Conservation (phyloP, 2,797 vertebrate genomes). For the Echiichthys vipera region DNA sequence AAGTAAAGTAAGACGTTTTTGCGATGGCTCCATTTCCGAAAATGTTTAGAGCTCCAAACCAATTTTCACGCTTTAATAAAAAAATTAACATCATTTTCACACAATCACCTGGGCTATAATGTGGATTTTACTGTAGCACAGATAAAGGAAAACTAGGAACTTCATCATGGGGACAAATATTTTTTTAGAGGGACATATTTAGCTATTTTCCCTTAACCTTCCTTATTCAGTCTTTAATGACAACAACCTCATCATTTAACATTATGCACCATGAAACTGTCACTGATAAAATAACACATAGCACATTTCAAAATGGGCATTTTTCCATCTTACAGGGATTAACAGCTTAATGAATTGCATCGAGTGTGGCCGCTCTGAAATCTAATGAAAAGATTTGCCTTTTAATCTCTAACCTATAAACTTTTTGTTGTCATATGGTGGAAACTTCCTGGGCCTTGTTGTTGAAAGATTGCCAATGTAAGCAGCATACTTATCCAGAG, state of each 20-base stretch:
- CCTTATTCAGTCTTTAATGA: conserved; percentile 1
- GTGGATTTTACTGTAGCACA: too few species aligned
- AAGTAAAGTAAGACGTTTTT: too few species aligned
- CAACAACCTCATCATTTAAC: not conserved
- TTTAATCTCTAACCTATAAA: conserved; percentile 32
- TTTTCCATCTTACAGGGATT: not conserved
- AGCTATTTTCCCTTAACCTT: not conserved
- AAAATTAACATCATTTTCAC: too few species aligned
- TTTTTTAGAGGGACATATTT: not conserved
- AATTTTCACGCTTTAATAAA: too few species aligned
- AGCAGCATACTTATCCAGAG: not conserved
- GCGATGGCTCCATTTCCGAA: too few species aligned
- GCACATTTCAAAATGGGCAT: not conserved
- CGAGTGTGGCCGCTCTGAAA: not conserved
- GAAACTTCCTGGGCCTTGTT: not conserved
- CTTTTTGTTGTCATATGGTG: conserved; percentile 14
- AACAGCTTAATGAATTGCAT: not conserved
- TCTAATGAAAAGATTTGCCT: not conserved
- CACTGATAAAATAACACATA: conserved; percentile 9
- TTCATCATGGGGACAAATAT: not conserved
- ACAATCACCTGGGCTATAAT: too few species aligned
- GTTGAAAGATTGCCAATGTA: conserved; percentile 22
- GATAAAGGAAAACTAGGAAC: not conserved
- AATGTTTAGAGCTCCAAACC: too few species aligned
- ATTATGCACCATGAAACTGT: conserved; percentile 2